Evolutionary conservation across 2,113 vertebrate species (phyloP), one percentile per base, ranked within the genome.

Genomic region (Oncorhynchus tshawytscha): DNA sequence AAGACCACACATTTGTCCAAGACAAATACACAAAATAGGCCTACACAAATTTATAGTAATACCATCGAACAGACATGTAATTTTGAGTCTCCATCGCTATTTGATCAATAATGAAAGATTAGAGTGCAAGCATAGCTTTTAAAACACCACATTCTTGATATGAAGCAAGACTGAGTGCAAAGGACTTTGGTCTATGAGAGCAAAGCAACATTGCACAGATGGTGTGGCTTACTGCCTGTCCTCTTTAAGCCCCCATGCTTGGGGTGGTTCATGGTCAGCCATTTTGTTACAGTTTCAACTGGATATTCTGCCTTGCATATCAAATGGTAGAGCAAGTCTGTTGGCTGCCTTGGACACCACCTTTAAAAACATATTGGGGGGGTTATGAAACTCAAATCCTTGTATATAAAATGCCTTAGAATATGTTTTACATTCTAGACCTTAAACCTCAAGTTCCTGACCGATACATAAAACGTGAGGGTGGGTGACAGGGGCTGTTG

Each of bases 211-310:
- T 29, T 29, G 27, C 67, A 68, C 67, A 68, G 67, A 68, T 68
- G 67, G 67, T n/a, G 34, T 70, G 34, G 11, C 29, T 69, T 20
- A 11, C 34, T 70, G 34, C 39, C 68, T 48, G 6, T 31, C 39
- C 39, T 48, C 68, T 70, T 34, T 70, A 68, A 68, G 67, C 67
- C 39, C 68, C 45, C 16, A 20, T 48, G 27, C 67, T n/a, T 54
- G 51, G 15, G 66, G 66, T 78, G 75, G 67, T 79, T 85, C 72
- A 80, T 73, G 59, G 75, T 78, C 85, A 84, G 85, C 80, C 80
- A 87, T 84, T 81, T 87, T 84, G 81, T 69, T 73, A 79, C 70
- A 4, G 29, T 73, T 71, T 76, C 25, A 74, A 67, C 13, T 60
- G 59, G n/a, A 70, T 3, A 69, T 22, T 3, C 24, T 27, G 24